Evolutionary conservation across 2,113 vertebrate species (phyloP).

Genomic region (Diphyllodes magnificus): DNA sequence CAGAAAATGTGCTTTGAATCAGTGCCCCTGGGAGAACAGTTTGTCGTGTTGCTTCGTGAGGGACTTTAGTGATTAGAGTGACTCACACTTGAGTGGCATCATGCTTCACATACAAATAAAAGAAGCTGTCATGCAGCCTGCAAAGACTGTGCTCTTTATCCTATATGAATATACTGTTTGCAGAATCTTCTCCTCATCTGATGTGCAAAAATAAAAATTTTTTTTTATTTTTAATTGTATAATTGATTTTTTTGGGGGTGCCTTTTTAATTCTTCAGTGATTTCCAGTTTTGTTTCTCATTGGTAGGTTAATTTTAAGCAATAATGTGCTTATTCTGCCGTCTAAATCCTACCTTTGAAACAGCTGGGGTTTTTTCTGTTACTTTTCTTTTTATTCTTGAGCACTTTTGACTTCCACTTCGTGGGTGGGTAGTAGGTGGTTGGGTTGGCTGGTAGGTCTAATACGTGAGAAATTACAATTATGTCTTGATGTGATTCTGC

Average conservation of each 20-base stretch:
- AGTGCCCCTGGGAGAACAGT: constrained; percentile 68
- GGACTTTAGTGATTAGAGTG: constrained; percentile 73
- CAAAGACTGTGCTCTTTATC: neutral
- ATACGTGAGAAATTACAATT: neutral
- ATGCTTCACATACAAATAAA: constrained; percentile 61
- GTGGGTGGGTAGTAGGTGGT: neutral
- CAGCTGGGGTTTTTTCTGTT: neutral
- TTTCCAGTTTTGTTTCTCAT: neutral
- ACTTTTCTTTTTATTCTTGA: neutral
- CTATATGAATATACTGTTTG: neutral
- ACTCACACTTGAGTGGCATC: constrained; percentile 81
- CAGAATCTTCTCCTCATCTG: neutral
- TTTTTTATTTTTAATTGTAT: neutral
- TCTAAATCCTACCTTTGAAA: neutral
- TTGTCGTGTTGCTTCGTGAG: constrained; percentile 77
- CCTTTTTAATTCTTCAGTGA: neutral
- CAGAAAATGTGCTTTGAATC: constrained; percentile 35
- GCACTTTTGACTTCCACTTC: neutral
- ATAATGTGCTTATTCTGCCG: neutral
- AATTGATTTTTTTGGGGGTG: fast-evolving
- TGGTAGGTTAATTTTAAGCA: neutral
- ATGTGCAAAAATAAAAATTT: neutral
- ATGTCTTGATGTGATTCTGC: neutral
- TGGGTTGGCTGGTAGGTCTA: neutral
- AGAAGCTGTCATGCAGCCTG: constrained; percentile 5